A percentile compares a stretch with the other conserved stretches of the same genome.
phyloP scores from a whole-genome alignment of 2,113 vertebrate genomes.

The Cervus canadensis region DNA sequence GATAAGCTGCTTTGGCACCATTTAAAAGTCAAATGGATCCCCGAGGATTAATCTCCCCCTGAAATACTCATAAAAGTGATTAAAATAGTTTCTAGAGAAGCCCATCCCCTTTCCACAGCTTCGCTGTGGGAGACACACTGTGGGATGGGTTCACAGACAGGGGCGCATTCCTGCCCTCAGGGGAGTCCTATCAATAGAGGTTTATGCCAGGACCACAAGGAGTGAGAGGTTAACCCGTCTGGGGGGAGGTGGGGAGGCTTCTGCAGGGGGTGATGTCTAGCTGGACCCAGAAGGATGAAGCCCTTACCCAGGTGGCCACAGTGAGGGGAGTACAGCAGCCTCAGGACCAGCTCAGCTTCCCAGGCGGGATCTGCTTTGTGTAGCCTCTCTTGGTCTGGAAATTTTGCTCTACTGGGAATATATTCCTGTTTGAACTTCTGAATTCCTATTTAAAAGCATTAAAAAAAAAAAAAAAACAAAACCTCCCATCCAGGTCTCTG shows the following conservation, averaged over 20 bases:
- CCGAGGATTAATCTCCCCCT: background rate
- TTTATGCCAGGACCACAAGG: background rate
- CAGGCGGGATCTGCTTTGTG: background rate
- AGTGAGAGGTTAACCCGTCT: background rate
- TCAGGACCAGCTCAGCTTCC: background rate
- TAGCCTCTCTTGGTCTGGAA: background rate
- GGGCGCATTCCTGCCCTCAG: background rate
- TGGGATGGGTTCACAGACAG: background rate
- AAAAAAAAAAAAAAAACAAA: background rate
- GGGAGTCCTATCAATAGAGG: background rate
- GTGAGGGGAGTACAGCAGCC: fast-evolving
- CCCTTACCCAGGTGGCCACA: background rate
- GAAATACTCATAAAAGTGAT: background rate
- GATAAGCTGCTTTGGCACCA: constrained; percentile 18
- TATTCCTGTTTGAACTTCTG: background rate
- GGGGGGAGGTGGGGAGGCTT: background rate
- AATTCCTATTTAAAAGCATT: background rate
- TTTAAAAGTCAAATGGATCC: constrained; percentile 26
- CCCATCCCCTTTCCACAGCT: background rate
- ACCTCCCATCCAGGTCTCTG: background rate
- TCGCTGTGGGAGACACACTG: background rate
- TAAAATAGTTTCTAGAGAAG: background rate
- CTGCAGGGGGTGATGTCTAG: background rate
- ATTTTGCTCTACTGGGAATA: background rate
- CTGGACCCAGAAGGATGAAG: background rate